phyloP scores from a whole-genome alignment of 1,140 invertebrate genomes.

The Drepana arcuata region DNA sequence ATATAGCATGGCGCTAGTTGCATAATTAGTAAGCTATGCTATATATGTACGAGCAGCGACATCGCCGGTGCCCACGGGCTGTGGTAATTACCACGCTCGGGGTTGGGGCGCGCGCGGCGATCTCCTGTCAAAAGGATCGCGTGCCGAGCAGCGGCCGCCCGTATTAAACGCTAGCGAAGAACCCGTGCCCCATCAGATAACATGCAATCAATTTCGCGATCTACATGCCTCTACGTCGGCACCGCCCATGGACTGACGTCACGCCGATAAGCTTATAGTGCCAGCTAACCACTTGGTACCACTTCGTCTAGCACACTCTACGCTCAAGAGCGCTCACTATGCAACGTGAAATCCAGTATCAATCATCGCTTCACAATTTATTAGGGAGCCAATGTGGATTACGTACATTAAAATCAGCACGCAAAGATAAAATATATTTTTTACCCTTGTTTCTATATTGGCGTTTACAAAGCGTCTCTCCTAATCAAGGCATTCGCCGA shows the following conservation, averaged over 20 bases:
- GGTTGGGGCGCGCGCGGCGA: conserved; percentile 45
- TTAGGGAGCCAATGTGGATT: too few relatives aligned
- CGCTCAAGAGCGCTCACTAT: too few relatives aligned
- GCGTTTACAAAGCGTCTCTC: conserved; percentile 14
- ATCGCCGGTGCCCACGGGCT: conserved; percentile 53
- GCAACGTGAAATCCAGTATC: too few relatives aligned
- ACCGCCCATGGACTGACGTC: conserved; percentile 58
- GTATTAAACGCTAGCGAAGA: conserved; percentile 67
- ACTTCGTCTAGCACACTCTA: conserved; percentile 18
- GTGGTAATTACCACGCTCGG: conserved; percentile 57
- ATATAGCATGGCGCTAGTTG: too few relatives aligned
- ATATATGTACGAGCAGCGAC: conserved; percentile 45
- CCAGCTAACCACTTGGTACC: conserved; percentile 52
- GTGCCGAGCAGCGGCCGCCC: conserved; percentile 53
- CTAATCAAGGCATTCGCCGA: conserved; percentile 57
- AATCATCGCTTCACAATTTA: too few relatives aligned
- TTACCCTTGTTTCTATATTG: conserved; percentile 14
- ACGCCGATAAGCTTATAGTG: conserved; percentile 55
- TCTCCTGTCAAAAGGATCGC: conserved; percentile 66
- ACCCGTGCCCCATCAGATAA: conserved; percentile 67
- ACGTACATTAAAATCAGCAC: too few relatives aligned
- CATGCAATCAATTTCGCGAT: conserved; percentile 71
- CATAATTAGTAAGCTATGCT: too few relatives aligned
- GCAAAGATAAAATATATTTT: conserved; percentile 9
- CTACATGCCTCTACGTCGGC: conserved; percentile 67